Evolutionary conservation across 2,888 invertebrate species (phyloP).

Genomic region (Dugesia japonica): DNA sequence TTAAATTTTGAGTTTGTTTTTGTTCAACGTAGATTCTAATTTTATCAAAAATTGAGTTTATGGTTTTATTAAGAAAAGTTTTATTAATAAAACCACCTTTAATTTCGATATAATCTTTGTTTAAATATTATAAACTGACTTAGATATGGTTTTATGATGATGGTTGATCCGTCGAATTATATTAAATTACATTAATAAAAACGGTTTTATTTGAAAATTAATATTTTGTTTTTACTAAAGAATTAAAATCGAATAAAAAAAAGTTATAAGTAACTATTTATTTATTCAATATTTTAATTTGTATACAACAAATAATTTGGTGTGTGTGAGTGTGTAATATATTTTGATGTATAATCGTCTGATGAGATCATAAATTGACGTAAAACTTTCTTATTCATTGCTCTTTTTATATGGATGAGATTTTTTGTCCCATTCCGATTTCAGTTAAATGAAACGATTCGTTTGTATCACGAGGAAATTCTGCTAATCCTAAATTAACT

Average conservation of each 20-base stretch:
- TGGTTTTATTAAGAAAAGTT: too few species aligned
- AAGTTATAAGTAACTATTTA: not conserved
- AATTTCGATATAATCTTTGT: too few species aligned
- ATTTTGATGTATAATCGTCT: not conserved
- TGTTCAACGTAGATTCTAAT: too few species aligned
- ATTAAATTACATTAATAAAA: not conserved
- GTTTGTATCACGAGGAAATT: not conserved
- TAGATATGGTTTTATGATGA: too few species aligned
- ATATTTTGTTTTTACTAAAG: too few species aligned
- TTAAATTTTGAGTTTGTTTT: too few species aligned
- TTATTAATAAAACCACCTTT: too few species aligned
- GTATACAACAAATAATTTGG: not conserved
- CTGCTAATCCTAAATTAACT: not conserved
- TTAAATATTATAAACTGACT: too few species aligned
- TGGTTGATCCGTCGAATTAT: too few species aligned
- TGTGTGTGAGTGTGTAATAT: not conserved
- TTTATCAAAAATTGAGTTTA: too few species aligned
- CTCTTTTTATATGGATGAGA: not conserved
- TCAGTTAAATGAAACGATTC: slow-evolving; percentile 2
- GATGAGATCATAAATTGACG: not conserved
- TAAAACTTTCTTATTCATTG: too few species aligned
- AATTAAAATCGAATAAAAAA: not conserved
- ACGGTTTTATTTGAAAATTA: not conserved
- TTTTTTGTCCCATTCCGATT: not conserved
- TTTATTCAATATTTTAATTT: slow-evolving; percentile 2